A percentile compares a stretch with the other conserved stretches of the same genome.
Evolutionary conservation across 1,140 invertebrate genomes (phyloP).

Genomic region (Cecropterus lyciades): DNA sequence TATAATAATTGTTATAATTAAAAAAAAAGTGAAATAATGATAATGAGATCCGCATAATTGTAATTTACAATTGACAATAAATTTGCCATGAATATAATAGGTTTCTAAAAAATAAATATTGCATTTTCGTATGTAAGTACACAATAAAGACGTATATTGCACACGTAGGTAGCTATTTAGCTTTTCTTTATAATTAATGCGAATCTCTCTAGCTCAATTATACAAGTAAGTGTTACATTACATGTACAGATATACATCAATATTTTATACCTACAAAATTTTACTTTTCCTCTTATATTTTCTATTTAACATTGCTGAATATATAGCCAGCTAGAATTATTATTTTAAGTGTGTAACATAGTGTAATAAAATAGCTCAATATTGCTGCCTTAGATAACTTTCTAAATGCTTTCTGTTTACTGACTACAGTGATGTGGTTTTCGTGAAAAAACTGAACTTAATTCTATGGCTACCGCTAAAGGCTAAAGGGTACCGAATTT

Average conservation of each 20-base stretch:
- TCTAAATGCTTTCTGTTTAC: no score
- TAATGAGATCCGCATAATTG: constrained; percentile 11
- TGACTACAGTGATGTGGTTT: no score
- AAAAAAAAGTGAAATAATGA: background rate
- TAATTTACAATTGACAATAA: constrained; percentile 16
- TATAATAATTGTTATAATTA: no score
- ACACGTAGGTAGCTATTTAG: constrained; percentile 6
- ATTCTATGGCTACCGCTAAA: no score
- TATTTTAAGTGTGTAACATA: background rate
- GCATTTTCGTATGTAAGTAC: background rate
- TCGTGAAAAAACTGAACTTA: no score
- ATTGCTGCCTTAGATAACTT: background rate
- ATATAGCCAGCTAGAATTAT: no score
- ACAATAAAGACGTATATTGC: constrained; percentile 7
- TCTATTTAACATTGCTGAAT: background rate
- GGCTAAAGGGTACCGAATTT: no score
- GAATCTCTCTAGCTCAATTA: constrained; percentile 25
- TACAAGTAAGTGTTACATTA: background rate
- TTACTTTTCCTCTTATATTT: constrained; percentile 1
- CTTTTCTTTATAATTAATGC: constrained; percentile 11
- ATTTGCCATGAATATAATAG: constrained; percentile 13
- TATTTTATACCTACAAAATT: constrained; percentile 11
- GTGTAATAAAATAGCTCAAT: background rate
- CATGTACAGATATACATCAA: constrained; percentile 3
- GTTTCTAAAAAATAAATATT: background rate